Conservation (phyloP, 2,888 invertebrate species). For the Corythucha ciliata region DNA sequence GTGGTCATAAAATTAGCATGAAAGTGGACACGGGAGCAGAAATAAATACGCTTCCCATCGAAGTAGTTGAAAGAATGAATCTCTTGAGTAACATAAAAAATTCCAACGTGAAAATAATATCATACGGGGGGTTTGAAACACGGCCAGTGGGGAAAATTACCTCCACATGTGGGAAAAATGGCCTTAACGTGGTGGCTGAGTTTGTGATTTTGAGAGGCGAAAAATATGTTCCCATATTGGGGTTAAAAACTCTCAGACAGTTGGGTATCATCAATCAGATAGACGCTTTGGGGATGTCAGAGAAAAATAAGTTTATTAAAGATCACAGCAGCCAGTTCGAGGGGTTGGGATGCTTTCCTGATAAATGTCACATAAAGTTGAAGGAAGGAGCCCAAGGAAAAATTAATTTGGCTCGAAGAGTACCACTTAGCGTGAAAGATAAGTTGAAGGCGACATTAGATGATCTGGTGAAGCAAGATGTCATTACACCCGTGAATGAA, state of each 20-base stretch:
- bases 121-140: conserved; percentile 6
- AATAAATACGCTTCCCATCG: conserved; percentile 1
- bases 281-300: neutral
- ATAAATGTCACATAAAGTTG: neutral
- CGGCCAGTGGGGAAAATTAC: neutral
- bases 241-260: neutral
- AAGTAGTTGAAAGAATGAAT: neutral
- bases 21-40: conserved; percentile 8
- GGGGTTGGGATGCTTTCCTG: conserved; percentile 2
- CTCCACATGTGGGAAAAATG: neutral
- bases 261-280: conserved; percentile 1
- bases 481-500: conserved; percentile 1
- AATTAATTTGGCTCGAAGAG: neutral
- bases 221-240: neutral
- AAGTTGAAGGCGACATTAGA: neutral
- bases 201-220: neutral
- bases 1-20: neutral
- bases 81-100: neutral
- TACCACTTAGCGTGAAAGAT: neutral
- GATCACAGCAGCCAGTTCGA: neutral
- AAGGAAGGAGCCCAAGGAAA: neutral
- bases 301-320: neutral
- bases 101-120: conserved; percentile 4
- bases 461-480: neutral
- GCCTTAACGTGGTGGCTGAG: neutral